A percentile compares a stretch with the other conserved stretches of the same genome.
phyloP scores from a whole-genome alignment of 2,113 vertebrate species.

The Elephas maximus region DNA sequence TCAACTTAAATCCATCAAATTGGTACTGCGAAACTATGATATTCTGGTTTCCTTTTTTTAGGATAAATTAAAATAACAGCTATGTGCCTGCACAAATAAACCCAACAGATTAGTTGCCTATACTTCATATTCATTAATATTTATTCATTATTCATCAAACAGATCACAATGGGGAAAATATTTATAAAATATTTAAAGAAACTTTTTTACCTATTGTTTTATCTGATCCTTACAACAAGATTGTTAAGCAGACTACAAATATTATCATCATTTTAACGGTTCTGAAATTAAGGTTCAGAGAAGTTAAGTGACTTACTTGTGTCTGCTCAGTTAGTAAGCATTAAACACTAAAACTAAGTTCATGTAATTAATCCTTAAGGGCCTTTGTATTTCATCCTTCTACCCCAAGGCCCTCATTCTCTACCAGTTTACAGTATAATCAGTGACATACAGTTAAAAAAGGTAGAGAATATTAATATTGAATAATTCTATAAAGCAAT shows the following conservation, averaged over 20 bases:
- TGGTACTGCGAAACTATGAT: conserved; percentile 27
- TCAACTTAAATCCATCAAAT: conserved; percentile 54
- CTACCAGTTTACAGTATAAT: neutral
- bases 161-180: neutral
- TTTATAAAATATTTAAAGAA: conserved; percentile 15
- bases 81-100: conserved; percentile 35
- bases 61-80: conserved; percentile 48
- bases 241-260: neutral
- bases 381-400: neutral
- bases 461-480: neutral
- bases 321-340: neutral
- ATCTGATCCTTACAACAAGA: neutral
- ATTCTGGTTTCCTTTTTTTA: neutral
- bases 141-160: conserved; percentile 39
- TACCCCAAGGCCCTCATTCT: neutral
- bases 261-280: conserved; percentile 35
- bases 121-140: conserved; percentile 39
- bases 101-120: conserved; percentile 15
- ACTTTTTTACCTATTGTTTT: neutral
- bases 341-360: neutral
- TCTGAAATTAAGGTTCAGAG: conserved; percentile 48
- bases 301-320: conserved; percentile 5
- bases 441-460: neutral
- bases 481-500: neutral
- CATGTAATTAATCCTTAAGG: neutral